phyloP scores from a whole-genome alignment of 2,113 vertebrate genomes.

The Polypterus bichir region DNA sequence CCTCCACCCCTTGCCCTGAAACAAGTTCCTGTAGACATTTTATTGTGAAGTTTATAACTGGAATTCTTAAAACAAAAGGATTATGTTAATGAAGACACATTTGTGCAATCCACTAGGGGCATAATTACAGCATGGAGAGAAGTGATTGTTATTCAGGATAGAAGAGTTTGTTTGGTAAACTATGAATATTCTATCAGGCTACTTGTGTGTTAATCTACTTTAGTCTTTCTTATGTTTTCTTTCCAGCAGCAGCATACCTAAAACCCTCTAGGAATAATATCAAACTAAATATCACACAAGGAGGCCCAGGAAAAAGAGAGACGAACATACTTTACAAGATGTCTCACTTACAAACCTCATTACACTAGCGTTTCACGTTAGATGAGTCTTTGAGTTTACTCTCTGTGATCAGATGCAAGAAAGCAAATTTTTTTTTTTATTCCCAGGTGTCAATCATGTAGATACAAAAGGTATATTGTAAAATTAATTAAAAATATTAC shows the following conservation, averaged over 20 bases:
- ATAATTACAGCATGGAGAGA: constrained; percentile 38
- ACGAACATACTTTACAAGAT: no score
- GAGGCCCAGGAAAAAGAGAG: no score
- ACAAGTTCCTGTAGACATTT: background rate
- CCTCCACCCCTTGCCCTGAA: background rate
- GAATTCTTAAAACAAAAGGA: background rate
- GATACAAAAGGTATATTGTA: no score
- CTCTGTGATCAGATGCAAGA: no score
- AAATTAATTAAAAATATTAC: no score
- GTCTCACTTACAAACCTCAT: no score
- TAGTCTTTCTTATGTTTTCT: background rate
- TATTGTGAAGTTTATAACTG: background rate
- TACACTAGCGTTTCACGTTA: no score
- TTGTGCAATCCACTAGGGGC: constrained; percentile 38
- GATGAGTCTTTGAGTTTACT: no score
- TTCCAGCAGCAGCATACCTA: background rate
- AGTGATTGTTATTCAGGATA: constrained; percentile 45
- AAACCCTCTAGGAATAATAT: background rate
- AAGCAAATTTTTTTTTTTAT: no score
- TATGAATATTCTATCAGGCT: constrained; percentile 9
- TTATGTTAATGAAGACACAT: constrained; percentile 1
- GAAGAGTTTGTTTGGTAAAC: constrained; percentile 8
- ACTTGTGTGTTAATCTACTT: constrained; percentile 4
- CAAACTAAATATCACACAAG: no score
- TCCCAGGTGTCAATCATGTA: no score